Evolutionary conservation across 2,797 vertebrate species (phyloP).

Genomic region (Anas bernieri): DNA sequence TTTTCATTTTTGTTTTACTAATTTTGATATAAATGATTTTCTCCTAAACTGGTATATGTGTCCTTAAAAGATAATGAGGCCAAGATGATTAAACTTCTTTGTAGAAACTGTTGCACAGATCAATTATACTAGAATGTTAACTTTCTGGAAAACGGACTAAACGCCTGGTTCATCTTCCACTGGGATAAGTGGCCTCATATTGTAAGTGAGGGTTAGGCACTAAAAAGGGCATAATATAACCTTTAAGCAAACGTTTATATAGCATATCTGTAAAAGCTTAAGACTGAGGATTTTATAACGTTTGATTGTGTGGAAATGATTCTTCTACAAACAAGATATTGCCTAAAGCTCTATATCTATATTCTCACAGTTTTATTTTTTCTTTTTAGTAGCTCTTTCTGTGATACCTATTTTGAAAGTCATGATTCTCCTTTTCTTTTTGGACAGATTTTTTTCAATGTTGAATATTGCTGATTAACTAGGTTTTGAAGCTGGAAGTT

Average conservation of each 20-base stretch:
- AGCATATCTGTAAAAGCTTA: not conserved
- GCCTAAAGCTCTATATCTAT: not conserved
- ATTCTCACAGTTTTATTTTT: not conserved
- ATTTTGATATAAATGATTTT: not conserved
- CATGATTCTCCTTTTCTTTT: fast-evolving
- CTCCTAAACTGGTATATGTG: not conserved
- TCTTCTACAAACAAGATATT: not conserved
- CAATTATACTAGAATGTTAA: not conserved
- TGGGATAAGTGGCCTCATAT: not conserved
- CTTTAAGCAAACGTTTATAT: not conserved
- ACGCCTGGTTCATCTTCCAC: not conserved
- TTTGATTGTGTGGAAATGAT: not conserved
- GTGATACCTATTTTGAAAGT: not conserved
- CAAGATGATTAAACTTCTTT: not conserved
- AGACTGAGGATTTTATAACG: not conserved
- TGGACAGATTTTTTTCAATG: not conserved
- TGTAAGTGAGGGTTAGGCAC: not conserved
- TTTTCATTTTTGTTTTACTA: not conserved
- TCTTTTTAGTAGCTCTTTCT: not conserved
- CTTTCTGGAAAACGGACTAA: not conserved
- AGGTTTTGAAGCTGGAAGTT: not conserved
- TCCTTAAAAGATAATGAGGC: not conserved
- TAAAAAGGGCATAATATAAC: not conserved
- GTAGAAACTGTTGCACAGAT: not conserved
- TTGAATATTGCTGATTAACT: not conserved